Evolutionary conservation across 1,140 invertebrate species (phyloP).

Genomic region (Eupristina koningsbergeri): DNA sequence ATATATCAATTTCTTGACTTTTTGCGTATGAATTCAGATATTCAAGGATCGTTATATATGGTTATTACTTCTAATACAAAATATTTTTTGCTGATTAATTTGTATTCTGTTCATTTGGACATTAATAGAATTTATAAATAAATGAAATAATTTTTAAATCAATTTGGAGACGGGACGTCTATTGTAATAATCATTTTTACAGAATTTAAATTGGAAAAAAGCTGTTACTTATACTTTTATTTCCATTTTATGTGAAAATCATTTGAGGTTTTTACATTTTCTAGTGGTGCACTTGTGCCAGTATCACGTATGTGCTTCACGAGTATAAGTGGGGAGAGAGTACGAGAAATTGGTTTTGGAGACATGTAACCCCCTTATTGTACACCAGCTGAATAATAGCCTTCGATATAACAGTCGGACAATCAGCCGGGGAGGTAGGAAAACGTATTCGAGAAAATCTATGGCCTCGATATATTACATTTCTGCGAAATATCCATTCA

Average conservation of each 20-base stretch:
- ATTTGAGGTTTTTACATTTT: constrained; percentile 2
- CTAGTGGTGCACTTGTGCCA: constrained; percentile 34
- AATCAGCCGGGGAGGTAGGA: neutral
- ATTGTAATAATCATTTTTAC: constrained; percentile 1
- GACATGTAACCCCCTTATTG: constrained; percentile 56
- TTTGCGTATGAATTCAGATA: neutral
- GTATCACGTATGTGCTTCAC: constrained; percentile 2
- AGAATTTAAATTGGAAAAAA: constrained; percentile 13
- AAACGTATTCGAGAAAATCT: constrained; percentile 29
- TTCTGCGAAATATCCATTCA: constrained; percentile 50
- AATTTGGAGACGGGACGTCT: neutral
- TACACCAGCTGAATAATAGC: constrained; percentile 53
- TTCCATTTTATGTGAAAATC: constrained; percentile 14
- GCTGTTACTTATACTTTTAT: neutral
- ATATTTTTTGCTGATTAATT: too few species aligned
- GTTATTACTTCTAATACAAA: too few species aligned
- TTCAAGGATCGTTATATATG: neutral
- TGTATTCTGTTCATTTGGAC: too few species aligned
- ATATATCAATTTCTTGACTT: constrained; percentile 31
- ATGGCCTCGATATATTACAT: constrained; percentile 50
- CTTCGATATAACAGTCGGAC: constrained; percentile 42
- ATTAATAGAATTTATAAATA: neutral
- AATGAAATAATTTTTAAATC: neutral
- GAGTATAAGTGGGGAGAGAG: constrained; percentile 10
- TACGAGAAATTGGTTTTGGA: constrained; percentile 57